phyloP scores from a whole-genome alignment of 2,888 invertebrate species.

The Encarsia formosa region DNA sequence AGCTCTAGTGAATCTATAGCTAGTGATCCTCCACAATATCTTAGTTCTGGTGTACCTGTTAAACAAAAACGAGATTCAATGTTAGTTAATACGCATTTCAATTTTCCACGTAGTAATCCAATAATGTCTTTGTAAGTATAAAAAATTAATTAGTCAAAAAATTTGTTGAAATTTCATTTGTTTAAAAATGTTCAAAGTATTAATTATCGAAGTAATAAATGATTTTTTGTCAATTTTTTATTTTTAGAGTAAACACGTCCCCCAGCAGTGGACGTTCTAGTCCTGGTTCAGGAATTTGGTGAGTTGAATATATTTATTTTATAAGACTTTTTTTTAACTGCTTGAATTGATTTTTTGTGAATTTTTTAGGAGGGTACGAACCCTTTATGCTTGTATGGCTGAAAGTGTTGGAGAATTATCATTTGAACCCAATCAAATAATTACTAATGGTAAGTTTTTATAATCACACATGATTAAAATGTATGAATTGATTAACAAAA shows the following conservation, averaged over 20 bases:
- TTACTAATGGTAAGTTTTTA: constrained; percentile 77
- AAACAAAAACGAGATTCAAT: constrained; percentile 59
- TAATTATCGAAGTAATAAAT: too few relatives aligned
- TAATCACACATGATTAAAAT: background rate
- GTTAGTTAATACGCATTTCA: constrained; percentile 50
- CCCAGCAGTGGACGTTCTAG: constrained; percentile 50
- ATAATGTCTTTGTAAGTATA: constrained; percentile 52
- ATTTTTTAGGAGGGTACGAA: constrained; percentile 72
- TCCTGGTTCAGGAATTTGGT: constrained; percentile 50
- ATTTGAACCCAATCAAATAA: constrained; percentile 97
- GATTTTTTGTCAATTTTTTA: too few relatives aligned
- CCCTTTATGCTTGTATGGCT: constrained; percentile 92
- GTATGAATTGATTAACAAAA: background rate
- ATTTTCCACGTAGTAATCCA: constrained; percentile 49
- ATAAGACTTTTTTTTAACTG: background rate
- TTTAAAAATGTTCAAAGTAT: too few relatives aligned
- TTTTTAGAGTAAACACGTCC: constrained; percentile 42
- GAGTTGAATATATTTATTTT: constrained; percentile 24
- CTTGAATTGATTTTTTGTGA: background rate
- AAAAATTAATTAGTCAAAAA: background rate
- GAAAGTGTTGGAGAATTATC: constrained; percentile 96
- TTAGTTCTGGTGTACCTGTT: constrained; percentile 39
- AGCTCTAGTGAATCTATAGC: constrained; percentile 85
- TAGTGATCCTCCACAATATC: constrained; percentile 51
- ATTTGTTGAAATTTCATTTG: background rate